phyloP scores from a whole-genome alignment of 2,888 invertebrate species.

The Lymantria monacha region DNA sequence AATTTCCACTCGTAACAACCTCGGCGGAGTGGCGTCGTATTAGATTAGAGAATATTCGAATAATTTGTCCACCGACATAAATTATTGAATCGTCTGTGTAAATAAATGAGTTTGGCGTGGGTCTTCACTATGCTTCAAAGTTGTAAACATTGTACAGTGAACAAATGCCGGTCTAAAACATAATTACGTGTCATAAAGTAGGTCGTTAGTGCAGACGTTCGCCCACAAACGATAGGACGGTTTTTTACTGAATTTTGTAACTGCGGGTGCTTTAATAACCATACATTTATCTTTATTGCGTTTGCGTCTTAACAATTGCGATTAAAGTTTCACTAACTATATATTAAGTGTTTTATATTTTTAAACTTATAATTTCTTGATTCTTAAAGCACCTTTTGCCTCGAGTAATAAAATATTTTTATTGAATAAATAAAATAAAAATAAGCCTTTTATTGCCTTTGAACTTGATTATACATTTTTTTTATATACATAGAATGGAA shows the following conservation, averaged over 20 bases:
- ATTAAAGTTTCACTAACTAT: conserved; percentile 6
- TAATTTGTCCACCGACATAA: conserved; percentile 39
- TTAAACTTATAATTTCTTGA: no score
- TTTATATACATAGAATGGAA: no score
- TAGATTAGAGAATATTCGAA: conserved; percentile 46
- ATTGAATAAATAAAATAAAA: no score
- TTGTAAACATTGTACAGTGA: conserved; percentile 46
- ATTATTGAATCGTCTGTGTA: conserved; percentile 30
- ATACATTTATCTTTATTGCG: conserved; percentile 12
- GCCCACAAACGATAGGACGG: conserved; percentile 26
- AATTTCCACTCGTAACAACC: conserved; percentile 50
- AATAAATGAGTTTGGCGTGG: conserved; percentile 28
- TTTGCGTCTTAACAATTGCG: conserved; percentile 12
- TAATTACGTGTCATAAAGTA: conserved; percentile 55
- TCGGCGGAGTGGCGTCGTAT: conserved; percentile 33
- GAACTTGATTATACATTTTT: no score
- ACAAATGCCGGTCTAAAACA: conserved; percentile 52
- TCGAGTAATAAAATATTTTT: no score
- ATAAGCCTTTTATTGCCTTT: no score
- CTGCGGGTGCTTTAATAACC: conserved; percentile 9
- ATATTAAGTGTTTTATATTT: no score
- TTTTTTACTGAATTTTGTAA: conserved; percentile 3
- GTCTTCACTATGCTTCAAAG: conserved; percentile 37
- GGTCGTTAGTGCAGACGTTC: conserved; percentile 45
- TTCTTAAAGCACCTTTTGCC: no score